A percentile compares a stretch with the other conserved stretches of the same genome.
Evolutionary conservation across 2,113 vertebrate species (phyloP).

Genomic region (Ophthalmolycus amberensis): DNA sequence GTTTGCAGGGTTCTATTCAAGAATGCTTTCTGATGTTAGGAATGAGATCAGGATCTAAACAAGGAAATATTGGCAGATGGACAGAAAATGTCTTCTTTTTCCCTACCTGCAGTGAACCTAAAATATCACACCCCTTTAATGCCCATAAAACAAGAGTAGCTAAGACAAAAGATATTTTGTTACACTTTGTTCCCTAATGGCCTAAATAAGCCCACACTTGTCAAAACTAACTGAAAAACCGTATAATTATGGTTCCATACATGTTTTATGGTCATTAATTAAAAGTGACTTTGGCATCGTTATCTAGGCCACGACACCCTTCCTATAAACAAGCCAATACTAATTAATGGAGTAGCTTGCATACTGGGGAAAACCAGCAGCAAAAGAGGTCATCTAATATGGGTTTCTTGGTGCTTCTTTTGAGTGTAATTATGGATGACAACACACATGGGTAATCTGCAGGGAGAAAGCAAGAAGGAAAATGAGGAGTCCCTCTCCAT

Average conservation of each 20-base stretch:
- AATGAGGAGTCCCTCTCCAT: background rate
- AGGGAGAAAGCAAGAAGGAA: slow-evolving; percentile 7
- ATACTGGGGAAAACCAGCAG: slow-evolving; percentile 62
- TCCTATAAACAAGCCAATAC: slow-evolving; percentile 73
- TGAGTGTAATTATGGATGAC: slow-evolving; percentile 47
- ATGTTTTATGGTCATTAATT: slow-evolving; percentile 82
- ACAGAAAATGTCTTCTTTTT: background rate
- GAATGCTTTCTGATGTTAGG: background rate
- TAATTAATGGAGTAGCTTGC: slow-evolving; percentile 75
- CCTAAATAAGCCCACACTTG: background rate
- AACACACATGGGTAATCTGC: slow-evolving; percentile 14
- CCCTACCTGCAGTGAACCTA: background rate
- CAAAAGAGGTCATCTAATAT: slow-evolving; percentile 50
- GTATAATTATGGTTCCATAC: slow-evolving; percentile 72
- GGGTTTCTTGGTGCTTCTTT: slow-evolving; percentile 39
- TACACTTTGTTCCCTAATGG: background rate
- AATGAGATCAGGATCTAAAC: background rate
- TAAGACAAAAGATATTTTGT: background rate
- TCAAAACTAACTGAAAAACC: slow-evolving; percentile 24
- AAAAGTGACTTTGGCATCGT: slow-evolving; percentile 76
- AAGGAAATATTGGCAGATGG: background rate
- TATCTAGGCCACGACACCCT: slow-evolving; percentile 76
- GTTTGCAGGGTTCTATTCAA: background rate
- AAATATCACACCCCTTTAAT: background rate
- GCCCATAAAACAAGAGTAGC: background rate